Evolutionary conservation across 1,140 invertebrate species (phyloP).

Genomic region (Zaprionus tsacasi): DNA sequence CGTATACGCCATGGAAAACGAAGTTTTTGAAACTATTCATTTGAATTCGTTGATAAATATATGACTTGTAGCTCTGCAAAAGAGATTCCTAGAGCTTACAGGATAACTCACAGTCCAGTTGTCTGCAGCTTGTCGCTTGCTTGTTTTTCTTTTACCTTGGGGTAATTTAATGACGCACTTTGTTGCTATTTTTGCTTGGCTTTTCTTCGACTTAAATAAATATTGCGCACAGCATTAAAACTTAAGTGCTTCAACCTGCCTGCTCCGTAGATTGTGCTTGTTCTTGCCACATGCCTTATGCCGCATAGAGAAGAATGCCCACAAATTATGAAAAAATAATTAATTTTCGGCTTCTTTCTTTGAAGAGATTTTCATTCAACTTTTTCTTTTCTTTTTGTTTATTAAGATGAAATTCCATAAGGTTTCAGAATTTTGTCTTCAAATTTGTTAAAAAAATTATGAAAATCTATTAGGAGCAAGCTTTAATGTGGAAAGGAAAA

Average conservation of each 20-base stretch:
- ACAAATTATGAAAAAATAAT: slow-evolving; percentile 27
- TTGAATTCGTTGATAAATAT: no score
- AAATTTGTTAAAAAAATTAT: neutral
- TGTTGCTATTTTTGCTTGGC: slow-evolving; percentile 51
- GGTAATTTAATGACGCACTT: slow-evolving; percentile 60
- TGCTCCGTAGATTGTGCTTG: slow-evolving; percentile 11
- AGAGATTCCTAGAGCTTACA: neutral
- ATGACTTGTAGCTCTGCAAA: neutral
- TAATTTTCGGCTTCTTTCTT: slow-evolving; percentile 23
- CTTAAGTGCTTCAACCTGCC: slow-evolving; percentile 64
- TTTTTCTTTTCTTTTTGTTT: neutral
- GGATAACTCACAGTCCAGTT: neutral
- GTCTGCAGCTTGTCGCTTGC: neutral
- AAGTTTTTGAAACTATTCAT: no score
- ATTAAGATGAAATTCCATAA: neutral
- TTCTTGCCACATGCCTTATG: neutral
- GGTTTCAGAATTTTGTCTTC: neutral
- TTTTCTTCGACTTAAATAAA: slow-evolving; percentile 62
- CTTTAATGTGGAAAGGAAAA: neutral
- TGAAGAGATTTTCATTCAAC: neutral
- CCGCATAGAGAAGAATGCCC: neutral
- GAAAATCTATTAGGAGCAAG: neutral
- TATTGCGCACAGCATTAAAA: slow-evolving; percentile 60
- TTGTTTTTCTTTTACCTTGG: slow-evolving; percentile 12
- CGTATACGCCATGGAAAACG: no score